These are phyloP conservation scores for Clytia hemisphaerica DNA, from an alignment of 30 jellyfish, hydroid and myxozoan genomes.

Conservation along the genomic window DNA sequence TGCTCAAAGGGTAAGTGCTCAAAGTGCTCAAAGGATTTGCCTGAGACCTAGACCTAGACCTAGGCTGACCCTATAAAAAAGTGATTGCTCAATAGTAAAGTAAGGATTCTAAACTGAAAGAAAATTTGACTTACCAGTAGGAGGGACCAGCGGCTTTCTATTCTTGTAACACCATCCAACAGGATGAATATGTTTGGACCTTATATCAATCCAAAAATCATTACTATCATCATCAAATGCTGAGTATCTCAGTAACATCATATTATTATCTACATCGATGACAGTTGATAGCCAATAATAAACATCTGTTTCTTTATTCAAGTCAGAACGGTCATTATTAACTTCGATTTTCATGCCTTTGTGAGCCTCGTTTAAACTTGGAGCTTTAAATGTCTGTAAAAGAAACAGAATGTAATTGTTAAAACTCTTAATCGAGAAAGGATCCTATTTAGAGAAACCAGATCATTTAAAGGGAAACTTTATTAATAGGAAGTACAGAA, in stretches of 20 bases:
- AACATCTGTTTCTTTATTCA: conserved; percentile 65
- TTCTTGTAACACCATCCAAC: conserved; percentile 96
- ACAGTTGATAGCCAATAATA: conserved; percentile 91
- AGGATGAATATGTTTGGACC: conserved; percentile 83
- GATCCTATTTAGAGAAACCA: not conserved
- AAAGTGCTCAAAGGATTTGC: too few species aligned
- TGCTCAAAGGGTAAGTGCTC: too few species aligned
- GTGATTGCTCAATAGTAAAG: too few species aligned
- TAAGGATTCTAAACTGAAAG: too few species aligned
- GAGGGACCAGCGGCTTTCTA: conserved; percentile 80
- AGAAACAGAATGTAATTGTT: not conserved
- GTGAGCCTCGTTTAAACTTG: conserved; percentile 71
- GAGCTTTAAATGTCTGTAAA: conserved; percentile 58
- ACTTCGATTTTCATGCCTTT: conserved; percentile 93
- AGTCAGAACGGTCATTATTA: conserved; percentile 72
- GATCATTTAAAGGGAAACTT: too few species aligned
- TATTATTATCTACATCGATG: conserved; percentile 49
- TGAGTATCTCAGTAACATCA: conserved; percentile 75
- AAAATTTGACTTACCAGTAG: conserved; percentile 76
- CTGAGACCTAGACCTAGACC: too few species aligned
- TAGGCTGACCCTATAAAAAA: too few species aligned
- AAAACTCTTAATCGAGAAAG: not conserved
- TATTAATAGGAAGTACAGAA: too few species aligned
- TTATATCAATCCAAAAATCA: conserved; percentile 88
- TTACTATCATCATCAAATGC: conserved; percentile 59